Evolutionary conservation across 2,888 invertebrate species (phyloP).

Genomic region (Archaeoteleia sp.): DNA sequence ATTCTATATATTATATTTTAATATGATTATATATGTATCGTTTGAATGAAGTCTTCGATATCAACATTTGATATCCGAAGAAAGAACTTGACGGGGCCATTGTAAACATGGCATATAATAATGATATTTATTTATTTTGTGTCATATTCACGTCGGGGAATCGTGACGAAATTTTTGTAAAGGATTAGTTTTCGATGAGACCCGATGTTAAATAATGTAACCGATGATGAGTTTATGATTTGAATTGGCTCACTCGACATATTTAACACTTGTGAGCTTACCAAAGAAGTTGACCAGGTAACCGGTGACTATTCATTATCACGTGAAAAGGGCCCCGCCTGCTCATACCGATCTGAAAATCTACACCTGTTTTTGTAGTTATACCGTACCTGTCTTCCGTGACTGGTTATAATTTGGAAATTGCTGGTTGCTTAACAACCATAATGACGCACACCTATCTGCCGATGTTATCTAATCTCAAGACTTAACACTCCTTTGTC

Average conservation of each 20-base stretch:
- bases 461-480: slow-evolving; percentile 56
- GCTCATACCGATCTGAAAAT: slow-evolving; percentile 44
- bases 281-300: slow-evolving; percentile 42
- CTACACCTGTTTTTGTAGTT: slow-evolving; percentile 53
- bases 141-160: too few species aligned
- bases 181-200: too few species aligned
- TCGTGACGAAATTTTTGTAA: too few species aligned
- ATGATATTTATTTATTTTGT: too few species aligned
- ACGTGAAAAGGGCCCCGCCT: slow-evolving; percentile 44
- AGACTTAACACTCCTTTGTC: slow-evolving; percentile 41
- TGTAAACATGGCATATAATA: too few species aligned
- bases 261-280: slow-evolving; percentile 32
- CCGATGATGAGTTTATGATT: slow-evolving; percentile 24
- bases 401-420: slow-evolving; percentile 69
- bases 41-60: too few species aligned
- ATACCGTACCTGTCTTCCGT: slow-evolving; percentile 54
- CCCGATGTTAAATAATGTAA: slow-evolving; percentile 32
- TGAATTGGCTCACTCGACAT: slow-evolving; percentile 41
- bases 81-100: too few species aligned
- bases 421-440: slow-evolving; percentile 65
- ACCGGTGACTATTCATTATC: slow-evolving; percentile 46
- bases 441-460: slow-evolving; percentile 58
- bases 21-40: too few species aligned
- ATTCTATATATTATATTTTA: too few species aligned
- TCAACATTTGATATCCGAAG: too few species aligned